A percentile compares a stretch with the other conserved stretches of the same genome.
Evolutionary conservation across 2,113 vertebrate species (phyloP).

Genomic region (Haemorhous mexicanus): DNA sequence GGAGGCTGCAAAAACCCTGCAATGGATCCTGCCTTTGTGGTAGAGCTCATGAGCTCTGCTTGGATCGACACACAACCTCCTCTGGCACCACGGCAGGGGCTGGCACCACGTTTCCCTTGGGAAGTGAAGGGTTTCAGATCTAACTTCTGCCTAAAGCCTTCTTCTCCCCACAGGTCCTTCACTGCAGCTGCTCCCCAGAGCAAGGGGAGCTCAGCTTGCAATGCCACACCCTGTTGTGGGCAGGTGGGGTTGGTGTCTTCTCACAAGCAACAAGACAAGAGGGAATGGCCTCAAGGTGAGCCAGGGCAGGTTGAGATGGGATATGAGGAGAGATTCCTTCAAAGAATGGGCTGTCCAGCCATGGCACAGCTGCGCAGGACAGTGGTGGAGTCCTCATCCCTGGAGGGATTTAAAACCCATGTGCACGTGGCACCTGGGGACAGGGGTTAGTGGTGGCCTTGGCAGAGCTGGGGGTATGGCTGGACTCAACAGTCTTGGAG

Average conservation of each 20-base stretch:
- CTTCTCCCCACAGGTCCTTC: neutral
- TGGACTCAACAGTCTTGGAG: accelerated
- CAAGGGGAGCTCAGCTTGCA: neutral
- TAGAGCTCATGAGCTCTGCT: neutral
- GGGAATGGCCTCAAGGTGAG: accelerated
- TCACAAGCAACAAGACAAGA: neutral
- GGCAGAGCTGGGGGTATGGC: neutral
- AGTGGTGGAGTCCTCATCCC: too few relatives aligned
- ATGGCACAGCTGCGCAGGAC: neutral
- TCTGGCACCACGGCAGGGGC: accelerated
- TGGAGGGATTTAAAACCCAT: neutral
- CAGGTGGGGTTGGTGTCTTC: neutral
- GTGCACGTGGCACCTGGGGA: neutral
- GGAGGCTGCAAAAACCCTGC: neutral
- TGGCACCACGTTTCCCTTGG: accelerated
- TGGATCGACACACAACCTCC: neutral
- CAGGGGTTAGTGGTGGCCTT: neutral
- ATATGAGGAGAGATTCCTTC: neutral
- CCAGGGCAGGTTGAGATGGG: neutral
- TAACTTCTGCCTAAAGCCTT: neutral
- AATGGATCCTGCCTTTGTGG: neutral
- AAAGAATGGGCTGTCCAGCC: neutral
- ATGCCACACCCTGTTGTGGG: accelerated
- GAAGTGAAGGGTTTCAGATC: neutral
- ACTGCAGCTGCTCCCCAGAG: neutral